Evolutionary conservation across 1,140 invertebrate genomes (phyloP).

Genomic region (Platorchestia sp.): DNA sequence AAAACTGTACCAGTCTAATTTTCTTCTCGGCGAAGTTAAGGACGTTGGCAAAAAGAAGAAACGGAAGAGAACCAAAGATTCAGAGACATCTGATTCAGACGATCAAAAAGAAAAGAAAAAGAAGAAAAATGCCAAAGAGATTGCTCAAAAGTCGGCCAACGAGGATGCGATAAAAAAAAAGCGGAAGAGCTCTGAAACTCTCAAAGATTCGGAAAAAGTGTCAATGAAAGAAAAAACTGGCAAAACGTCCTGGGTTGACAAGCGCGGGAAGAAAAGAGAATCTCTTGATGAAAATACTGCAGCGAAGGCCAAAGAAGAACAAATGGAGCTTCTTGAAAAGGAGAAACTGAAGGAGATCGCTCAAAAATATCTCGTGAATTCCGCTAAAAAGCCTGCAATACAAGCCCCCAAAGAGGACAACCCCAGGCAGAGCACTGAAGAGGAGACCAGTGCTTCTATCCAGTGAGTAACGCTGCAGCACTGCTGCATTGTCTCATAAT

Average conservation of each 20-base stretch:
- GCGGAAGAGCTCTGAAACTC: neutral
- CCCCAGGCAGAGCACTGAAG: neutral
- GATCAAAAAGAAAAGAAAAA: neutral
- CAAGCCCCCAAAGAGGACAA: neutral
- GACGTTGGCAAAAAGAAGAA: neutral
- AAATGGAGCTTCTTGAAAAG: neutral
- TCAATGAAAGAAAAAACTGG: neutral
- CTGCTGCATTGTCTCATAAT: too few species aligned
- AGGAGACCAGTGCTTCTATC: neutral
- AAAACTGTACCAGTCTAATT: neutral
- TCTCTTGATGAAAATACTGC: neutral
- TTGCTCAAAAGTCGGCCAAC: neutral
- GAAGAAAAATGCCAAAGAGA: neutral
- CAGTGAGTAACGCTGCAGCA: neutral
- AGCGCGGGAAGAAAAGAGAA: neutral
- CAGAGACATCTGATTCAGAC: neutral
- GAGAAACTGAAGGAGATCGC: neutral
- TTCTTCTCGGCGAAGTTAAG: neutral
- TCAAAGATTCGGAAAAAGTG: neutral
- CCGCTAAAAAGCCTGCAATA: neutral
- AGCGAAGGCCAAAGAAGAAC: neutral
- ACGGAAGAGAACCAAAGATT: neutral
- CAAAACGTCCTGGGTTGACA: neutral
- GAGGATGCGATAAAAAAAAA: neutral
- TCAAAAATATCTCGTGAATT: neutral